A percentile compares a stretch with the other conserved stretches of the same genome.
phyloP scores from a whole-genome alignment of 2,888 invertebrate species.

The Ichneumoninae sp. region DNA sequence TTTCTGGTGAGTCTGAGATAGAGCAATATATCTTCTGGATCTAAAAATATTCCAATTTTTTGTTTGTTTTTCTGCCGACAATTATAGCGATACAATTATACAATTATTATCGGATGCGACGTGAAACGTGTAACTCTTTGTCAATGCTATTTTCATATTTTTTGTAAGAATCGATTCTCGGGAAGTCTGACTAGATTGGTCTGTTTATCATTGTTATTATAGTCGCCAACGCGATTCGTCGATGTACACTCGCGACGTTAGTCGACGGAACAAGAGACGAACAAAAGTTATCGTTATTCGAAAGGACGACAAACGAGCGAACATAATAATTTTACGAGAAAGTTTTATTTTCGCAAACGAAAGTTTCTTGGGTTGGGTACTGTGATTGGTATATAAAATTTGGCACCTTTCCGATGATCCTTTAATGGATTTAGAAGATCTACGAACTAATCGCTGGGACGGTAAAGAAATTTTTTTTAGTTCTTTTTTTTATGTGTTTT shows the following conservation, averaged over 20 bases:
- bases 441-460: slow-evolving; percentile 43
- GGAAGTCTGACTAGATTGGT: slow-evolving; percentile 63
- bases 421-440: slow-evolving; percentile 41
- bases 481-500: too few species aligned
- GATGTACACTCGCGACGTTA: slow-evolving; percentile 7
- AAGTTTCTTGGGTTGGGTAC: slow-evolving; percentile 11
- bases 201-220: slow-evolving; percentile 43
- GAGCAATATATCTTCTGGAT: slow-evolving; percentile 32
- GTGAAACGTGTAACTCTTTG: slow-evolving; percentile 47
- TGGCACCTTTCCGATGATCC: slow-evolving; percentile 63
- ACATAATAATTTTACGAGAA: slow-evolving; percentile 18
- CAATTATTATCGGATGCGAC: slow-evolving; percentile 47
- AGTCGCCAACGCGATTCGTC: slow-evolving; percentile 28
- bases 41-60: slow-evolving; percentile 50
- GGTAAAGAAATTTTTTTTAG: slow-evolving; percentile 31
- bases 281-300: slow-evolving; percentile 27
- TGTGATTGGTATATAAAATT: slow-evolving; percentile 58
- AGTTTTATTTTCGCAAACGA: slow-evolving; percentile 18
- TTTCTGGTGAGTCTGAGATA: slow-evolving; percentile 14
- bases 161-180: slow-evolving; percentile 38
- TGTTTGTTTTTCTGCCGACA: slow-evolving; percentile 1
- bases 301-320: slow-evolving; percentile 25
- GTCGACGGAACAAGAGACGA: slow-evolving; percentile 31
- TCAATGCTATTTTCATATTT: slow-evolving; percentile 49
- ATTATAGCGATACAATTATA: slow-evolving; percentile 38